A percentile compares a stretch with the other conserved stretches of the same genome.
phyloP scores from a whole-genome alignment of 2,113 vertebrate genomes.

The Dipodomys stephensi region DNA sequence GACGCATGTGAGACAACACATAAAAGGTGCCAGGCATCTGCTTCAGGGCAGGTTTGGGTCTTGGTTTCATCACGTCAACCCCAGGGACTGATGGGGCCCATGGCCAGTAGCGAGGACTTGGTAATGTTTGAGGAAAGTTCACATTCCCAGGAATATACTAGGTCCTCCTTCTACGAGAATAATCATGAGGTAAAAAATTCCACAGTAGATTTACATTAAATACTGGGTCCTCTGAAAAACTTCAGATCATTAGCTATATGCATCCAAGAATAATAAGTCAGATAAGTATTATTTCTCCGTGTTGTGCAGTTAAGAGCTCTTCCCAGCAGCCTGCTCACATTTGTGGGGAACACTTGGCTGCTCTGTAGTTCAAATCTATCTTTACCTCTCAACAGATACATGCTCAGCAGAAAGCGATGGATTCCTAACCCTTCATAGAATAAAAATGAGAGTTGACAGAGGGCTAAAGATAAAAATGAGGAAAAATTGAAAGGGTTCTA shows the following conservation, averaged over 20 bases:
- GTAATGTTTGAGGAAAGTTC: neutral
- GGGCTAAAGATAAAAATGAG: slow-evolving; percentile 35
- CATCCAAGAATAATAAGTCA: slow-evolving; percentile 83
- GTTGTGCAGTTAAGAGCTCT: slow-evolving; percentile 68
- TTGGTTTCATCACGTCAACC: neutral
- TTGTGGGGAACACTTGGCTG: slow-evolving; percentile 66
- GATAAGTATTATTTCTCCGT: slow-evolving; percentile 80
- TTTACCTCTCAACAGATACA: slow-evolving; percentile 75
- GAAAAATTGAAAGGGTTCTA: neutral
- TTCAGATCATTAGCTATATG: slow-evolving; percentile 59
- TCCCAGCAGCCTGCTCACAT: slow-evolving; percentile 77
- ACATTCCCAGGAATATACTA: slow-evolving; percentile 48
- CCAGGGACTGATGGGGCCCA: neutral
- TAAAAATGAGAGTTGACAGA: slow-evolving; percentile 70
- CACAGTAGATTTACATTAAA: slow-evolving; percentile 71
- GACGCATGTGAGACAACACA: neutral
- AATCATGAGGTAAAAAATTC: slow-evolving; percentile 51
- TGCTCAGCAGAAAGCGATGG: slow-evolving; percentile 64
- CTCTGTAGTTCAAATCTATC: slow-evolving; percentile 64
- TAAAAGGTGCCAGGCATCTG: neutral
- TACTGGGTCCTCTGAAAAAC: slow-evolving; percentile 32
- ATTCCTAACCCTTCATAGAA: slow-evolving; percentile 57
- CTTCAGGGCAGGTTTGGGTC: neutral
- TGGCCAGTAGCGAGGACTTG: neutral
- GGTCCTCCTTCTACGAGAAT: slow-evolving; percentile 53